Evolutionary conservation across 2,113 vertebrate species (phyloP).

Genomic region (Pomatostomus ruficeps): DNA sequence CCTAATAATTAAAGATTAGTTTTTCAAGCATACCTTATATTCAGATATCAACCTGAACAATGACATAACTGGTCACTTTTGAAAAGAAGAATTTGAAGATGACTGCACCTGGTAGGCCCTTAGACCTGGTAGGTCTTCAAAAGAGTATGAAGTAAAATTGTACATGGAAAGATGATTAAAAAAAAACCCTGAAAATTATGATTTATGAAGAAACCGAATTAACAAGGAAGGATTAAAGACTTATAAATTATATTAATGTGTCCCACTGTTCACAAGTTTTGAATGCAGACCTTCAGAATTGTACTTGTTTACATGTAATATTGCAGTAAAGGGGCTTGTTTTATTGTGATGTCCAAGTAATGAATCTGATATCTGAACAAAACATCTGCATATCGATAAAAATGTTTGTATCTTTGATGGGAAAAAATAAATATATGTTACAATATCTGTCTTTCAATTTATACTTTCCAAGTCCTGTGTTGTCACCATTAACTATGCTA

Average conservation of each 20-base stretch:
- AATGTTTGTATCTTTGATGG: not conserved
- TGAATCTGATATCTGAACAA: not conserved
- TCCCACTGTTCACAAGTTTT: not conserved
- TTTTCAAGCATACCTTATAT: not conserved
- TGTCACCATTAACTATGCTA: not conserved
- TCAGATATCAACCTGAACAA: not conserved
- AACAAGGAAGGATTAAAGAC: not conserved
- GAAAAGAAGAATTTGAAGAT: not conserved
- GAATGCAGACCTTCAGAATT: not conserved
- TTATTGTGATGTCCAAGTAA: not conserved
- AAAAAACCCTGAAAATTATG: not conserved
- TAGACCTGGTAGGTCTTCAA: too few species aligned
- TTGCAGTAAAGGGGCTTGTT: not conserved
- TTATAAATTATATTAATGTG: not conserved
- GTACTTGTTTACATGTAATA: not conserved
- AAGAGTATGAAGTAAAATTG: not conserved
- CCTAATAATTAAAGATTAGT: not conserved
- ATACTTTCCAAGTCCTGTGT: not conserved
- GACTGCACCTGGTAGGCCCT: not conserved
- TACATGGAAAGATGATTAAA: not conserved
- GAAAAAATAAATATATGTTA: not conserved
- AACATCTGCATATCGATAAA: not conserved
- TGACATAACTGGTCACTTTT: not conserved
- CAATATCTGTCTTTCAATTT: not conserved
- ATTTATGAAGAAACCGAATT: not conserved